Percentiles rank a stretch among this genome's conserved stretches.
Conservation (phyloP, 2,797 vertebrate species). For the Salarias fasciatus region DNA sequence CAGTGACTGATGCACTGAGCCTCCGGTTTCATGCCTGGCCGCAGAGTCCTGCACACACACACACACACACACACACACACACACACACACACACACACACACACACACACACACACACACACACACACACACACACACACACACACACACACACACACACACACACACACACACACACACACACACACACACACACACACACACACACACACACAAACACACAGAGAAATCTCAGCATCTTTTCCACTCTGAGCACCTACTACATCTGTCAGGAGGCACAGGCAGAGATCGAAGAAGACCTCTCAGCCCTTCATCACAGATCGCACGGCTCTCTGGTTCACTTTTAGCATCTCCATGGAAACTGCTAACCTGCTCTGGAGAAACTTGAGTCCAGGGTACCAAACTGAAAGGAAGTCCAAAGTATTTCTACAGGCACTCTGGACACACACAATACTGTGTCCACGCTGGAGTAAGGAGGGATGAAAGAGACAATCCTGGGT, state of each 20-base stretch:
- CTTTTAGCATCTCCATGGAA: constrained; percentile 63
- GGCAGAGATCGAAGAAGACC: constrained; percentile 16
- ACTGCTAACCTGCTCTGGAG: constrained; percentile 27
- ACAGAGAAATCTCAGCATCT: constrained; percentile 9
- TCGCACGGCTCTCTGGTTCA: constrained; percentile 8
- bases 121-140: constrained; percentile 38
- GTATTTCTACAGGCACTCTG: not conserved
- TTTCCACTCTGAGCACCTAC: not conserved
- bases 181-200: constrained; percentile 38
- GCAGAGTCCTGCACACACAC: constrained; percentile 75
- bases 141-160: constrained; percentile 47
- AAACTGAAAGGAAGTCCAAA: constrained; percentile 4
- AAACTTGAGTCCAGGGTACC: constrained; percentile 10
- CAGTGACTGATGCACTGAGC: constrained; percentile 92
- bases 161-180: constrained; percentile 46
- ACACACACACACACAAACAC: constrained; percentile 39
- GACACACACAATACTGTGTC: constrained; percentile 1
- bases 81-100: constrained; percentile 41
- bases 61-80: constrained; percentile 33
- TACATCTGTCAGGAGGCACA: constrained; percentile 5
- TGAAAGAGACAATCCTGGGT: not conserved
- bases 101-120: constrained; percentile 43
- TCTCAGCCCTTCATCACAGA: constrained; percentile 13
- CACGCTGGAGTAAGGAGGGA: not conserved
- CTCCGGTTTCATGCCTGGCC: constrained; percentile 83